Conservation (phyloP, 2,888 invertebrate species). For the Hirudinaria manillensis region DNA sequence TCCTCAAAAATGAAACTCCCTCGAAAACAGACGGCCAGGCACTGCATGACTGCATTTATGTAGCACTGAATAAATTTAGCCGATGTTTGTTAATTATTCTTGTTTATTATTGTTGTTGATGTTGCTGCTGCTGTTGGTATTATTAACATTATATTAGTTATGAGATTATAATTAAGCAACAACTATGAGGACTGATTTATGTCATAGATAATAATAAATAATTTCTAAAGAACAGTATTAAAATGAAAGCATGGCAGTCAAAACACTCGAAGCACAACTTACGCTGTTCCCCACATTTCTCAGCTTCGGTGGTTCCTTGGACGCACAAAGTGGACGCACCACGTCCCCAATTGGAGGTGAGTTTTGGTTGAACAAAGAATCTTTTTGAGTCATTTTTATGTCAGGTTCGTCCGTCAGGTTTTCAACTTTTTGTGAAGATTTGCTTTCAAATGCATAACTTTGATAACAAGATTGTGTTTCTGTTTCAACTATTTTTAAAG, state of each 20-base stretch:
- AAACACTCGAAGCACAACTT: background rate
- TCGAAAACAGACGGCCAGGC: background rate
- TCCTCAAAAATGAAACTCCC: background rate
- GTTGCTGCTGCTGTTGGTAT: background rate
- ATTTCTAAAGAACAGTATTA: background rate
- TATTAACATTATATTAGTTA: background rate
- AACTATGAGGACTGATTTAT: too few species aligned
- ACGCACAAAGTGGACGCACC: too few species aligned
- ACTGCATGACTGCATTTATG: slow-evolving; percentile 3
- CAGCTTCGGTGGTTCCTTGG: background rate
- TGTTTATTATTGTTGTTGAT: background rate
- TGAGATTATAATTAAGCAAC: too few species aligned
- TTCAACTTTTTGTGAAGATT: too few species aligned
- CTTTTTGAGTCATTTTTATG: too few species aligned
- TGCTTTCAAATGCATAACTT: too few species aligned
- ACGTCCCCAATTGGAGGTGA: too few species aligned
- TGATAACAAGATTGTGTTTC: too few species aligned
- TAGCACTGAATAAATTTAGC: slow-evolving; percentile 2
- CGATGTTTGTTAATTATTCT: background rate
- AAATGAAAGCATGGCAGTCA: background rate
- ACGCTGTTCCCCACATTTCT: background rate
- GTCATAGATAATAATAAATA: background rate
- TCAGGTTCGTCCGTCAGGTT: too few species aligned
- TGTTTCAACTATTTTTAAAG: too few species aligned
- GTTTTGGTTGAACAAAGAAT: too few species aligned